These are phyloP conservation scores for Mercenaria mercenaria DNA, from an alignment of 1,140 invertebrate genomes.

Conservation along the genomic window DNA sequence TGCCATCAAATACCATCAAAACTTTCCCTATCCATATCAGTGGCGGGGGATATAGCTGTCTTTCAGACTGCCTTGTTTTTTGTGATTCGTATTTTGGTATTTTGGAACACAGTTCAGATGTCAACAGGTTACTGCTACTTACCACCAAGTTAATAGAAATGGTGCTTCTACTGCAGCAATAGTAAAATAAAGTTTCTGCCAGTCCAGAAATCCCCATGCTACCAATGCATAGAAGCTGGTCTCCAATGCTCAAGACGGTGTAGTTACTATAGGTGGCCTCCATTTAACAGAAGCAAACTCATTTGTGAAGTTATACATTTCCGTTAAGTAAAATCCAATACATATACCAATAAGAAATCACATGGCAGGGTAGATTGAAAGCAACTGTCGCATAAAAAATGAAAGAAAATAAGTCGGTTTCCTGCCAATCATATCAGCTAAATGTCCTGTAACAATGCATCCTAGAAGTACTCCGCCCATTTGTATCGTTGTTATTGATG, in stretches of 20 bases:
- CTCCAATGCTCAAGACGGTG: constrained; percentile 52
- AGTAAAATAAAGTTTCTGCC: constrained; percentile 67
- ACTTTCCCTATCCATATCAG: no score
- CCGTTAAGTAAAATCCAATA: constrained; percentile 62
- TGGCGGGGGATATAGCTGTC: no score
- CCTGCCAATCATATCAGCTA: constrained; percentile 77
- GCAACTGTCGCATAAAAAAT: constrained; percentile 57
- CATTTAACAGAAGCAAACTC: constrained; percentile 61
- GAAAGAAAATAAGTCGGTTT: constrained; percentile 70
- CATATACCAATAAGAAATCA: constrained; percentile 74
- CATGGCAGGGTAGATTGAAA: constrained; percentile 66
- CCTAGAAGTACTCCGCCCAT: constrained; percentile 80
- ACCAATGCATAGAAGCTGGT: constrained; percentile 57
- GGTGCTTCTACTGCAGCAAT: constrained; percentile 65
- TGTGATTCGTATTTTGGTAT: no score
- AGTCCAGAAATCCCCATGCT: constrained; percentile 66
- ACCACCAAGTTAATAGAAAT: constrained; percentile 73
- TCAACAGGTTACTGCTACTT: no score
- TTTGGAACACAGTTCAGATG: no score
- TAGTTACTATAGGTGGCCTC: constrained; percentile 29
- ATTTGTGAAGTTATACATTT: constrained; percentile 52
- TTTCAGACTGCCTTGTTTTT: constrained; percentile 67
- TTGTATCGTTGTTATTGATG: constrained; percentile 78
- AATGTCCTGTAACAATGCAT: constrained; percentile 71
- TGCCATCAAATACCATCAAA: no score